Base-by-base conservation (phyloP, 1,140 invertebrate species). In the Solenopsis invicta region DNA sequence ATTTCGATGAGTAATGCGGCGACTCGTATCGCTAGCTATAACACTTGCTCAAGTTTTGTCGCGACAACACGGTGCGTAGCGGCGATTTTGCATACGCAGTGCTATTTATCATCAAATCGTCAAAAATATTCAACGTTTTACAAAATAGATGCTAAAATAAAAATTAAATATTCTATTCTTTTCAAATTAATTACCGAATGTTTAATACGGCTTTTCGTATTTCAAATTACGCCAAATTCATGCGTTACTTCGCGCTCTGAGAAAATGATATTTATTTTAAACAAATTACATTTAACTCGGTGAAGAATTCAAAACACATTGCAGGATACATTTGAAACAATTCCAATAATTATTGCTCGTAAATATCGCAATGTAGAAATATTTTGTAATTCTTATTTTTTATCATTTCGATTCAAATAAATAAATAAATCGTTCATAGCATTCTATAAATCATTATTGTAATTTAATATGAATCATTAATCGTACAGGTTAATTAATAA, bases 281-380 rank as follows among this genome's bases (percentile, higher is more conserved):
- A 16, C 8, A 72, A 45, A 52, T 72, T 52, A 52, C 3, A 71
- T 52, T 52, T 52, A 10, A 72, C 24, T n/a, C 16, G 6, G 18
- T 4, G 18, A 16, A 72, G 52, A 72, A 54, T 56, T 74, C 12
- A 10, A 74, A 54, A 34, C 29, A 24, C 5, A 29, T 6, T 13
- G 2, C 29, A n/a, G 29, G 16, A 72, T 52, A 71, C 9, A 72
- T 34, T 72, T 8, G 10, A 72, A 52, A 64, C 29, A 64, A 64
- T 37, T 72, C 16, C 48, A 72, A 72, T 12, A 72, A 72, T 72
- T 72, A 52, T 52, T 52, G 16, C 29, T 4, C 29, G 18, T 72
- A 72, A 34, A 29, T 29, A 52, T 52, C 29, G 29, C 45, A 18
- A 50, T 71, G 16, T 34, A 34, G 52, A 13, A 72, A 8, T 66